These are phyloP conservation scores for Xestia xanthographa DNA, from an alignment of 2,888 invertebrate species.

Conservation along the genomic window DNA sequence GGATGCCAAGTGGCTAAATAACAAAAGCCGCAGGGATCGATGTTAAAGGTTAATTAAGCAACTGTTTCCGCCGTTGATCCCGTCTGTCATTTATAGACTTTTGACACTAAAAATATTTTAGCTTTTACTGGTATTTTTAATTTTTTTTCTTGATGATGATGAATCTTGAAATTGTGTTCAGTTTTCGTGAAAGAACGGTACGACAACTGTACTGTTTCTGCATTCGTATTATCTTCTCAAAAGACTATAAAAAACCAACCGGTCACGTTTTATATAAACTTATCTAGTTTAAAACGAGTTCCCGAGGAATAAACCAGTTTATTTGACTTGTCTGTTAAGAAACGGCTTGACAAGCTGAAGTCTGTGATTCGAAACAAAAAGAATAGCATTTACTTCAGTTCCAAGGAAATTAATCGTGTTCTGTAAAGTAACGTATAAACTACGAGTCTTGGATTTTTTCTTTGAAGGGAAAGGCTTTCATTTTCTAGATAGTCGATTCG, in stretches of 20 bases:
- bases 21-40: too few relatives aligned
- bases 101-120: too few relatives aligned
- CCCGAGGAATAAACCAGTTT: conserved; percentile 41
- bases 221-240: neutral
- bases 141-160: too few relatives aligned
- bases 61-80: too few relatives aligned
- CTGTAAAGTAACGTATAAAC: conserved; percentile 15
- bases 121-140: too few relatives aligned
- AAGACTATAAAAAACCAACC: conserved; percentile 9
- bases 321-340: conserved; percentile 17
- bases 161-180: too few relatives aligned
- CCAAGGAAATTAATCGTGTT: conserved; percentile 41
- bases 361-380: conserved; percentile 32
- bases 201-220: too few relatives aligned
- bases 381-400: conserved; percentile 17
- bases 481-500: neutral
- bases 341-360: conserved; percentile 38
- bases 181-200: too few relatives aligned
- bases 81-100: too few relatives aligned
- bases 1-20: too few relatives aligned
- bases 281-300: conserved; percentile 42
- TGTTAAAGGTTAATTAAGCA: too few relatives aligned
- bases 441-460: neutral
- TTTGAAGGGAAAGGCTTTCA: neutral
- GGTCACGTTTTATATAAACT: conserved; percentile 44